Evolutionary conservation across 2,888 invertebrate species (phyloP).

Genomic region (Conomelus anceps): DNA sequence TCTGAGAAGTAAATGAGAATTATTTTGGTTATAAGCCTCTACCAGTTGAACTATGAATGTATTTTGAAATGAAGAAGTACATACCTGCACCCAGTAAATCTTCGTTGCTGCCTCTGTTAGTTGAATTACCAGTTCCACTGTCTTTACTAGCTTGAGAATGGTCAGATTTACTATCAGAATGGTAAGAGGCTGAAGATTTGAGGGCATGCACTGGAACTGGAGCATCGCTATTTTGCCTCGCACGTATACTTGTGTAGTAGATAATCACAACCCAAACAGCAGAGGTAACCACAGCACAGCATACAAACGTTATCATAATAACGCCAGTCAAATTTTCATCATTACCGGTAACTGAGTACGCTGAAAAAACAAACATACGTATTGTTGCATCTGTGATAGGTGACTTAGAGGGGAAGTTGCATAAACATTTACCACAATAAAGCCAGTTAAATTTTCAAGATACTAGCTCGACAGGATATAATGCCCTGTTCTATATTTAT

Average conservation of each 20-base stretch:
- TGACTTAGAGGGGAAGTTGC: neutral
- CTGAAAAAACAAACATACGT: too few species aligned
- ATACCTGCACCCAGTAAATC: constrained; percentile 30
- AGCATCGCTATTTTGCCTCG: constrained; percentile 46
- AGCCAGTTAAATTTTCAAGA: too few species aligned
- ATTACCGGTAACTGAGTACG: constrained; percentile 47
- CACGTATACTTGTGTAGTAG: constrained; percentile 70
- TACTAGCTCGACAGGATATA: too few species aligned
- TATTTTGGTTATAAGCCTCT: too few species aligned
- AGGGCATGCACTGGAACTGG: constrained; percentile 40
- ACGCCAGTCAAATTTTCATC: constrained; percentile 78
- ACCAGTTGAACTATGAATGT: too few species aligned
- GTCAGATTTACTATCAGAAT: constrained; percentile 63
- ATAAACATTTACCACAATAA: too few species aligned
- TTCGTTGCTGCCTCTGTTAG: constrained; percentile 59
- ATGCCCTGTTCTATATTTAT: too few species aligned
- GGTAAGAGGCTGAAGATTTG: constrained; percentile 30
- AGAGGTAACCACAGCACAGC: constrained; percentile 86
- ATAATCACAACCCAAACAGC: constrained; percentile 87
- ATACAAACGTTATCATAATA: constrained; percentile 81
- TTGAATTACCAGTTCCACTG: constrained; percentile 73
- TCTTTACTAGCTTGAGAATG: constrained; percentile 66
- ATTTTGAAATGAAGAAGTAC: neutral
- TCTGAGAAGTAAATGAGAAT: too few species aligned
- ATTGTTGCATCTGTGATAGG: too few species aligned